Base-by-base conservation (phyloP, 2,888 invertebrate genomes). In the Drosophila recens region DNA sequence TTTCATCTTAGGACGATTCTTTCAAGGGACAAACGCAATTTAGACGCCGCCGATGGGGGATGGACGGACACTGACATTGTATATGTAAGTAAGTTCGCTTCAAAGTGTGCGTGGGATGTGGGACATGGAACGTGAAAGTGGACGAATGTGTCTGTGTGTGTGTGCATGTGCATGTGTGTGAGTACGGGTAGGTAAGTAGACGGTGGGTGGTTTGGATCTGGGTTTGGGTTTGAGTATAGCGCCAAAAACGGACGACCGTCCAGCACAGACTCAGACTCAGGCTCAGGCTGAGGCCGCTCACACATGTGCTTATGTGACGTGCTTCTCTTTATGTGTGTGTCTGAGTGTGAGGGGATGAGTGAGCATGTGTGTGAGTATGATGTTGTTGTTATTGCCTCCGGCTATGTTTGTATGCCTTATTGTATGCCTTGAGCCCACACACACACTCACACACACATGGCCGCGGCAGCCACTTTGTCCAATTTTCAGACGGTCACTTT, bases 1-100 rank as follows among this genome's bases (percentile, higher is more conserved):
- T 90, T 90, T 90, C 90, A 86, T 90, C 89, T 86, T 90, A 79
- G 82, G 75, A 90, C 80, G 80, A 87, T 83, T 88, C 89, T 82
- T 90, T 88, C 78, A 83, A 88, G 89, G 87, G 87, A 90, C 87
- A 81, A 87, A 90, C 88, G 86, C 90, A 84, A 89, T 83, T 83
- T 81, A 82, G 88, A 76, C 70, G 67, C 62, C 66, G 68, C 66
- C 67, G 62, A 68, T 67, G 79, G 82, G 73, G 80, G 73, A 74
- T 79, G 83, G 77, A 72, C 76, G 89, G 87, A 89, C 89, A 87
- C 64, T 75, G 89, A 67, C 83, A 85, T 66, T 72, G 49, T 87
- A 87, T 87, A 67, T 76, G 76, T 80, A 76, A 76, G 80, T 80
- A 85, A 79, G 85, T 80, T 77, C 46, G 71, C 63, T 71, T 59